These are phyloP conservation scores for Sinopyrophorus schimmeli DNA, from an alignment of 2,888 invertebrate species.

Conservation along the genomic window DNA sequence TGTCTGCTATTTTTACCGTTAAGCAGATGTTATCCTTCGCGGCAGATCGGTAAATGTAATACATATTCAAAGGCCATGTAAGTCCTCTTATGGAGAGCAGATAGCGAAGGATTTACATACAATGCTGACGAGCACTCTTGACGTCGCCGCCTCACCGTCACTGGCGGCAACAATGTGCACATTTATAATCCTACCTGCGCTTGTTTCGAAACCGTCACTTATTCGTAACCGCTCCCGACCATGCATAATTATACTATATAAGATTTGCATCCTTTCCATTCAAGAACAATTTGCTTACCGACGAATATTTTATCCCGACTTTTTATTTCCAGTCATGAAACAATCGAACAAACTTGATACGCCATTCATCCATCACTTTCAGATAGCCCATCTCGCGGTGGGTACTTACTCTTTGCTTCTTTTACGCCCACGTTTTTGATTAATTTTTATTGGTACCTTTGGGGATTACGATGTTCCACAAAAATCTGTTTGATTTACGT, in stretches of 20 bases:
- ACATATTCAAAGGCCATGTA: slow-evolving; percentile 38
- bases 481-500: too few relatives aligned
- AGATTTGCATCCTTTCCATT: slow-evolving; percentile 29
- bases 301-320: slow-evolving; percentile 24
- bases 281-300: slow-evolving; percentile 26
- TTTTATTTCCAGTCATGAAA: slow-evolving; percentile 24
- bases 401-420: too few relatives aligned
- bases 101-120: slow-evolving; percentile 33
- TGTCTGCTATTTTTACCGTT: slow-evolving; percentile 33
- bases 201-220: slow-evolving; percentile 31
- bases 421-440: not conserved
- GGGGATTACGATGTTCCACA: too few relatives aligned
- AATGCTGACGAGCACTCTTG: slow-evolving; percentile 33
- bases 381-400: slow-evolving; percentile 4
- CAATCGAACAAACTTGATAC: slow-evolving; percentile 15
- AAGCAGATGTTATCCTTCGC: slow-evolving; percentile 31
- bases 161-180: slow-evolving; percentile 31
- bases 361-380: slow-evolving; percentile 20
- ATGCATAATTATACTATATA: slow-evolving; percentile 30
- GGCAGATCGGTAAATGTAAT: slow-evolving; percentile 39
- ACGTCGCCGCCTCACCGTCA: slow-evolving; percentile 34
- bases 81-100: slow-evolving; percentile 34
- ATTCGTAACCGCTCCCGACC: slow-evolving; percentile 26
- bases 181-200: slow-evolving; percentile 29
- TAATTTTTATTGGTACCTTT: too few relatives aligned